Base-by-base conservation (phyloP, 92 coral and sea anemone genomes). In the Palythoa caribaeorum region DNA sequence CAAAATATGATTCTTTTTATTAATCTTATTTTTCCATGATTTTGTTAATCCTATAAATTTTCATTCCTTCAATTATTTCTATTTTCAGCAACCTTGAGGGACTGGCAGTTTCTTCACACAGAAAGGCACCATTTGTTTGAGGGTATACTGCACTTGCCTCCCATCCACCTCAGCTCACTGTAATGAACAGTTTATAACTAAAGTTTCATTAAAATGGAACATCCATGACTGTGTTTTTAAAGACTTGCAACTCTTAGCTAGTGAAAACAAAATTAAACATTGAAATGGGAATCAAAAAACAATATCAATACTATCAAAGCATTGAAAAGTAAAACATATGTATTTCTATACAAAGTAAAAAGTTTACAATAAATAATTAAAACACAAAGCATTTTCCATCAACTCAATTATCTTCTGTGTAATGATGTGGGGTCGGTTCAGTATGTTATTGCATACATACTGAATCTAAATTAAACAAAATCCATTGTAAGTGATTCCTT, bases 111-210 rank as follows among this genome's bases (percentile, higher is more conserved):
- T 38, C 17, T 54, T 1, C 28, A 3, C 69, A 17, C 35, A 47
- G 38, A 55, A 50, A 50, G 35, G 13, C 19, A 14, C 68, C 83
- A 77, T 55, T 73, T 55, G 48, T 52, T 37, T 54, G 19, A 81
- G 76, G 54, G 60, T 38, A n/a, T 36, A 70, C 86, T 81, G 86
- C 86, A 81, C 86, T 81, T 5, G 51, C n/a, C 86, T 9, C 55
- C 50, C 76, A 77, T 81, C 86, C 47, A 65, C 59, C 66, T 71
- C 60, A 81, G 86, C 36, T 36, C 40, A 81, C 86, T 59, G 40
- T 63, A 63, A 4, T 9, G 44, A 28, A 44, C 20, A 44, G 86
- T 81, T 81, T 66, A 48, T 3, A 47, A 47, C 86, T 81, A 60
- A 71, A 66, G 47, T 55, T 40, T 81, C 86, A 81, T 81, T 35